A percentile compares a stretch with the other conserved stretches of the same genome.
These are phyloP conservation scores for Lipotes vexillifer DNA, from an alignment of 2,113 vertebrate genomes.

Conservation along the genomic window DNA sequence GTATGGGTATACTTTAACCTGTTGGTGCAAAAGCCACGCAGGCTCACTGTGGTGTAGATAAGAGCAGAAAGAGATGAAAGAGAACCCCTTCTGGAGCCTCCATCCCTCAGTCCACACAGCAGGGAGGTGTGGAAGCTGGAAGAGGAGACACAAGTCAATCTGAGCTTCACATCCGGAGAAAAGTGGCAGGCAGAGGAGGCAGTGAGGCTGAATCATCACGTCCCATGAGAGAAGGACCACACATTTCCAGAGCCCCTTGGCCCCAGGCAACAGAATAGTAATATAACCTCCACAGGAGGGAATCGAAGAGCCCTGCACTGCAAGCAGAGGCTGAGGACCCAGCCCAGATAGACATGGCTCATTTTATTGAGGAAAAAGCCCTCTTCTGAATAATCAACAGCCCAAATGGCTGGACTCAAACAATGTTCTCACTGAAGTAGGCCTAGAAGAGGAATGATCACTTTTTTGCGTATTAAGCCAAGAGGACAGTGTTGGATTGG, in stretches of 20 bases:
- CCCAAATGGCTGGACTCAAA: not conserved
- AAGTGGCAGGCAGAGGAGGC: not conserved
- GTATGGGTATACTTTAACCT: not conserved
- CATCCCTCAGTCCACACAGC: not conserved
- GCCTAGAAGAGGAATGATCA: not conserved
- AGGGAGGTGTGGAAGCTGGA: accelerated
- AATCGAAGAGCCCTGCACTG: not conserved
- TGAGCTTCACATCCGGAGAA: not conserved
- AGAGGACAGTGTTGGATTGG: not conserved
- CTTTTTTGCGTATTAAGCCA: not conserved
- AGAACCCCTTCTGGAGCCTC: not conserved
- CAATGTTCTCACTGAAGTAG: not conserved
- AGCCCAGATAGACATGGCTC: no score
- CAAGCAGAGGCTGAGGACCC: not conserved
- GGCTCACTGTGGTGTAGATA: not conserved
- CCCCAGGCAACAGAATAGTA: not conserved
- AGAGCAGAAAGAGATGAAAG: not conserved
- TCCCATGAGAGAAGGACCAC: not conserved
- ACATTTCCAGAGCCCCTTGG: not conserved
- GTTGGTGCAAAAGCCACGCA: not conserved
- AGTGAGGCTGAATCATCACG: not conserved
- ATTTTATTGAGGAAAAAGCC: not conserved
- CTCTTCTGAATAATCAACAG: not conserved
- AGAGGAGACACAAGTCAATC: not conserved
- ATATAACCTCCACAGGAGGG: not conserved